A percentile compares a stretch with the other conserved stretches of the same genome.
Evolutionary conservation across 1,140 invertebrate species (phyloP).

Genomic region (Callitettix versicolor): DNA sequence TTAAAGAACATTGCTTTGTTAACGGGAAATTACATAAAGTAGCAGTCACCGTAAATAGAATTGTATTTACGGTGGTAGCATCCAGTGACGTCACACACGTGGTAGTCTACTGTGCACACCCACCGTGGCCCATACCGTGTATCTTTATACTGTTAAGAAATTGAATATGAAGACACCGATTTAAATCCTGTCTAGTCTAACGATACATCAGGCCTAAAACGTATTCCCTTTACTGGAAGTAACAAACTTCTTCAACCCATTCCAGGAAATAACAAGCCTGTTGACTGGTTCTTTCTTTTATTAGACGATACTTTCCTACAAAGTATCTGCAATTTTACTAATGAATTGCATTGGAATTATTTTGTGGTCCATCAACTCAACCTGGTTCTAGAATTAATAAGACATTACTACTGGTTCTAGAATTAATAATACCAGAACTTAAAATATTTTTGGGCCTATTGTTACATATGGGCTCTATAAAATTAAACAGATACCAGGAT

Average conservation of each 20-base stretch:
- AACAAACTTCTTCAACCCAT: background rate
- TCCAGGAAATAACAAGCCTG: conserved; percentile 5
- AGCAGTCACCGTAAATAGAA: too few species aligned
- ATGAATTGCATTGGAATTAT: conserved; percentile 11
- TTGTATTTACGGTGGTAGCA: too few species aligned
- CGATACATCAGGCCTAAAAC: background rate
- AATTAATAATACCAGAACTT: conserved; percentile 24
- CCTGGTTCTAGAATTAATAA: conserved; percentile 14
- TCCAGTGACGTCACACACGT: too few species aligned
- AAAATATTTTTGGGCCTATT: conserved; percentile 29
- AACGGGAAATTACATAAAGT: too few species aligned
- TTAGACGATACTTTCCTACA: conserved; percentile 14
- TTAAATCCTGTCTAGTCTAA: conserved; percentile 20
- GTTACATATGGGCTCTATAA: conserved; percentile 30
- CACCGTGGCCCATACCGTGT: too few species aligned
- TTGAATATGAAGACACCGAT: too few species aligned
- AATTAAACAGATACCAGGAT: conserved; percentile 25
- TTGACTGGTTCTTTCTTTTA: conserved; percentile 17
- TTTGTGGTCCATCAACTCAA: background rate
- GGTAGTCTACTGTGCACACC: too few species aligned
- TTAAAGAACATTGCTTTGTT: too few species aligned
- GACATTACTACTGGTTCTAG: too few species aligned
- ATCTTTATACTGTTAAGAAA: too few species aligned
- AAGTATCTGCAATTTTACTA: conserved; percentile 3
- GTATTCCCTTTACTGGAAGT: background rate